Evolutionary conservation across 2,888 invertebrate genomes (phyloP).

Genomic region (Rotaria macrura): DNA sequence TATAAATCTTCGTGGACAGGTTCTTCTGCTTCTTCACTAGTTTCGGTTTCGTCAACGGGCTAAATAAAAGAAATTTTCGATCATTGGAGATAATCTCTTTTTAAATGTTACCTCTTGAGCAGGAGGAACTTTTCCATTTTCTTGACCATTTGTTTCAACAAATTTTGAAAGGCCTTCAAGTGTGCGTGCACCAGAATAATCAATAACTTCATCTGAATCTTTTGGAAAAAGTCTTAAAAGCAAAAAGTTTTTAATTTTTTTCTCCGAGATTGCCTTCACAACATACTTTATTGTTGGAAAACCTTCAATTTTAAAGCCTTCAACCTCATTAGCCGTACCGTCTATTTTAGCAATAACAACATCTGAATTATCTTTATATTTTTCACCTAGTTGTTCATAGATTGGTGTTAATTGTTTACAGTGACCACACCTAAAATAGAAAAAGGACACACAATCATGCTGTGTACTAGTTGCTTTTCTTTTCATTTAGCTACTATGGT

Average conservation of each 20-base stretch:
- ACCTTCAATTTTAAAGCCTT: constrained; percentile 81
- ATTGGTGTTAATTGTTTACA: constrained; percentile 94
- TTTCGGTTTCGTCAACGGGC: not conserved
- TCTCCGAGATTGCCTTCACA: not conserved
- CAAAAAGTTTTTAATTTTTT: not conserved
- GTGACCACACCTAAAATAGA: constrained; percentile 59
- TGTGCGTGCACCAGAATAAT: constrained; percentile 88
- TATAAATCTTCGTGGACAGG: constrained; percentile 30
- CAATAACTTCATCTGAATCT: constrained; percentile 74
- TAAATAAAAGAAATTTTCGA: not conserved
- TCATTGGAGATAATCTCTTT: constrained; percentile 24
- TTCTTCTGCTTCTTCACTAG: constrained; percentile 27
- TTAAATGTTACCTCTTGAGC: constrained; percentile 38
- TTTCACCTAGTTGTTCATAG: constrained; percentile 85
- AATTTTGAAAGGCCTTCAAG: constrained; percentile 83
- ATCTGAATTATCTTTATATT: constrained; percentile 67
- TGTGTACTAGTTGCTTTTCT: too few species aligned
- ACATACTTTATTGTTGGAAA: constrained; percentile 55
- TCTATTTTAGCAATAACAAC: constrained; percentile 96
- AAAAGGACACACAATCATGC: too few species aligned
- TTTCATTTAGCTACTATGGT: too few species aligned
- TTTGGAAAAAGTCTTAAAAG: constrained; percentile 65
- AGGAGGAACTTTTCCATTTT: constrained; percentile 52
- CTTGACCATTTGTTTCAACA: constrained; percentile 76
- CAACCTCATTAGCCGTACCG: constrained; percentile 90